Evolutionary conservation across 2,797 vertebrate species (phyloP), one percentile per base, ranked within the genome.

Genomic region (Acanthopagrus latus): DNA sequence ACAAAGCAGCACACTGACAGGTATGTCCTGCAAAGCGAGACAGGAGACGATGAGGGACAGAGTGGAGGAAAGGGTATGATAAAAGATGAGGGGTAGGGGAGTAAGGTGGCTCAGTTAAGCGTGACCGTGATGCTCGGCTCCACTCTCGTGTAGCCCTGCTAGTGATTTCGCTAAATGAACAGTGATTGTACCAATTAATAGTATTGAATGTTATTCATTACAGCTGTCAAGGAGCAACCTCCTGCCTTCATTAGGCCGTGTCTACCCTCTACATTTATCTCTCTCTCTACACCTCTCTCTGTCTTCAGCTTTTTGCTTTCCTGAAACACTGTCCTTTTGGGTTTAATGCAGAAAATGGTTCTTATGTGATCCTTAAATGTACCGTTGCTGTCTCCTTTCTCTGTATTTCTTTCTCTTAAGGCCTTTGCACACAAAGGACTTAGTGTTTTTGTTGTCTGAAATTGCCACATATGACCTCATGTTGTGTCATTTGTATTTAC

Each of bases 121-220:
- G 67, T 59, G 82, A 67, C 67, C 7, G 41, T 51, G 55, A 92
- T 85, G 80, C 93, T 95, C 92, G 74, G 69, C 94, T 95, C 94
- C 93, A 94, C 94, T 96, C 96, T 95, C 94, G 93, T 94, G 95
- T 95, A 95, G 94, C 95, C 93, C 92, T 95, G 94, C 90, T 91
- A 94, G 93, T 96, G 96, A 96, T 96, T 96, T 95, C 90, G 92
- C 96, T 96, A 96, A 96, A 96, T 96, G 96, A 97, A 96, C 96
- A 96, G 95, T 91, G 93, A 96, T 96, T 96, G 95, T 95, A 96
- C 95, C 95, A 97, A 96, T 97, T 96, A 97, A 96, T 96, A 95
- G 94, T 96, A 96, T 95, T 96, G 95, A 97, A 94, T 95, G 96
- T 95, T 96, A 95, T 96, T 96, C 95, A 96, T 97, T 96, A 96